Conservation (phyloP, 2,113 vertebrate genomes). For the Protobothrops mucrosquamatus region DNA sequence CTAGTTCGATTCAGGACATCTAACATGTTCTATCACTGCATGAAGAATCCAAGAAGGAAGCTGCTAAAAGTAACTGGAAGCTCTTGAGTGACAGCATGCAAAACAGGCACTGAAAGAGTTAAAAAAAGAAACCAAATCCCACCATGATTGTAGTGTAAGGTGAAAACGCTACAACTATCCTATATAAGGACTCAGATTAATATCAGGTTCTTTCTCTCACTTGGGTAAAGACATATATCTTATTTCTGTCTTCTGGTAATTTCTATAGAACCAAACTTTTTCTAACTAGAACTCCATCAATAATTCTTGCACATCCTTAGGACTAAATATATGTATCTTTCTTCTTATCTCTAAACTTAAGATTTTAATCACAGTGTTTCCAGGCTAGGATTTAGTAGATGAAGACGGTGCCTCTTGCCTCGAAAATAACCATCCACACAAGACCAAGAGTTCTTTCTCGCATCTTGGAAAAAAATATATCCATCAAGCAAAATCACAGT, state of each 20-base stretch:
- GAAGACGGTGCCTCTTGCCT: not conserved
- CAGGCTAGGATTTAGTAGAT: not conserved
- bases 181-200: not conserved
- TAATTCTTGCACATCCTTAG: not conserved
- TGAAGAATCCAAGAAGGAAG: not conserved
- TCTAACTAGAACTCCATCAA: not conserved
- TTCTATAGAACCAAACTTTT: not conserved
- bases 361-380: not conserved
- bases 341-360: not conserved
- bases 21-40: not conserved
- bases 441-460: not conserved
- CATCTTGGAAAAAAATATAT: not conserved
- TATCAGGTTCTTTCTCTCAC: not conserved
- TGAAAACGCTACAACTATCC: not conserved
- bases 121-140: not conserved
- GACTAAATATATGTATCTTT: too few relatives aligned
- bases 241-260: not conserved
- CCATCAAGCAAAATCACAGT: not conserved
- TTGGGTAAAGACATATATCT: not conserved
- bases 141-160: not conserved
- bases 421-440: not conserved
- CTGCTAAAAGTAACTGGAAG: not conserved
- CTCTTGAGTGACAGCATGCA: too few relatives aligned
- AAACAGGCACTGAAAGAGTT: not conserved
- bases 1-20: conserved; percentile 15